Conservation (phyloP, 2,888 invertebrate species). For the Hypena proboscidalis region DNA sequence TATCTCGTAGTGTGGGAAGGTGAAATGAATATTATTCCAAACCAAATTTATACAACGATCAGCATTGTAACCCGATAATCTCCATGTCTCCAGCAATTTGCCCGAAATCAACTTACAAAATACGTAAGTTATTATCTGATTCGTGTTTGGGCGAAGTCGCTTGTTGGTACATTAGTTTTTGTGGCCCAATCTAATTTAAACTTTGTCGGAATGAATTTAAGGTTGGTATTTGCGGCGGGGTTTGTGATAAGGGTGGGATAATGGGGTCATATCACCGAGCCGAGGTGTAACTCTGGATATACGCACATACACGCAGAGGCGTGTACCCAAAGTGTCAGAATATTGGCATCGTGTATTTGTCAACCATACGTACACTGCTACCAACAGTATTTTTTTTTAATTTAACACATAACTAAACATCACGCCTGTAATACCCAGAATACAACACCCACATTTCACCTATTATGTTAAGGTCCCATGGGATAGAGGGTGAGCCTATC, state of each 20-base stretch:
- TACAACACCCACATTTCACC: no score
- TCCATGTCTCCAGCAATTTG: slow-evolving; percentile 53
- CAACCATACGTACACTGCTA: slow-evolving; percentile 49
- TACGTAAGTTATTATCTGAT: slow-evolving; percentile 70
- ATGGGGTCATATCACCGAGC: slow-evolving; percentile 74
- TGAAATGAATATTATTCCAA: slow-evolving; percentile 46
- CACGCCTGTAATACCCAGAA: no score
- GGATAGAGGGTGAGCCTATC: no score
- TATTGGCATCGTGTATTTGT: slow-evolving; percentile 68
- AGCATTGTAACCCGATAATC: slow-evolving; percentile 60
- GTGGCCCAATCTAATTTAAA: slow-evolving; percentile 46
- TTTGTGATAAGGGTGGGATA: slow-evolving; percentile 64
- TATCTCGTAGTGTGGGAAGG: slow-evolving; percentile 42
- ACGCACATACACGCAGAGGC: slow-evolving; percentile 61
- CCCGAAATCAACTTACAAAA: slow-evolving; percentile 65
- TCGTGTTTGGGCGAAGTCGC: slow-evolving; percentile 61
- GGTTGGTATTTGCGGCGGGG: slow-evolving; percentile 55
- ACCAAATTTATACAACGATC: slow-evolving; percentile 55
- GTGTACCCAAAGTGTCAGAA: slow-evolving; percentile 68
- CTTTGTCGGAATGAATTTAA: slow-evolving; percentile 50
- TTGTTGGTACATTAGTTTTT: slow-evolving; percentile 58
- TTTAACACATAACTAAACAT: background rate
- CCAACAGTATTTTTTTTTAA: slow-evolving; percentile 4
- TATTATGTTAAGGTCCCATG: no score
- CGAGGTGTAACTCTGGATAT: slow-evolving; percentile 66